Percentiles rank a stretch among this genome's conserved stretches.
These are phyloP conservation scores for Pipistrellus kuhlii DNA, from an alignment of 2,797 vertebrate species.

Conservation along the genomic window DNA sequence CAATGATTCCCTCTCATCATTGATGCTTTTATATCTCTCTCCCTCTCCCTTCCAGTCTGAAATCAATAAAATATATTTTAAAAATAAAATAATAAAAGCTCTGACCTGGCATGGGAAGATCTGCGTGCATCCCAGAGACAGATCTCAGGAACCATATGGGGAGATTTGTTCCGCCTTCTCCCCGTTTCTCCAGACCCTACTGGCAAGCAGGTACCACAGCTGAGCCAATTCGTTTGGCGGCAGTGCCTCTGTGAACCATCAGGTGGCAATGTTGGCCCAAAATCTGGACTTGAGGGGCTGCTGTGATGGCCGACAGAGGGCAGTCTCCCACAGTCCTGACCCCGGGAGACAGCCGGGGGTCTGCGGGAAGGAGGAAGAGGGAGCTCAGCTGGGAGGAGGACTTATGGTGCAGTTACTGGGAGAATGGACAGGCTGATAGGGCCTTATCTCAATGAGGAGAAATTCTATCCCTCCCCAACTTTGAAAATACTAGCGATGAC, in stretches of 20 bases:
- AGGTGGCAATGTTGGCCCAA: slow-evolving; percentile 51
- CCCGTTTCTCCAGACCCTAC: not conserved
- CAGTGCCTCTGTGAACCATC: slow-evolving; percentile 32
- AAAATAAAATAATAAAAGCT: not conserved
- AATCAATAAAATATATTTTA: no score
- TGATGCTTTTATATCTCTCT: no score
- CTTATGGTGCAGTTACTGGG: not conserved
- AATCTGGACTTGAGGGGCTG: not conserved
- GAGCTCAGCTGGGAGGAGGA: not conserved
- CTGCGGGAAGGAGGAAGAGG: not conserved
- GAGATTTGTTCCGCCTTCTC: slow-evolving; percentile 4
- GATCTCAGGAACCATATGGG: not conserved
- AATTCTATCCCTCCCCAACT: not conserved
- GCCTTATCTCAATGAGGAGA: not conserved
- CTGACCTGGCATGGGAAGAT: not conserved
- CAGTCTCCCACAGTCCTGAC: slow-evolving; percentile 7
- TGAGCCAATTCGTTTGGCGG: not conserved
- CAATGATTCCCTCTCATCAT: no score
- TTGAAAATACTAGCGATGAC: slow-evolving; percentile 40
- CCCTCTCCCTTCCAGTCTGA: no score
- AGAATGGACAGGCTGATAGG: not conserved
- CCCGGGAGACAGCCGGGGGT: no score
- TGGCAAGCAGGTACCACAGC: not conserved
- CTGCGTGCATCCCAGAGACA: not conserved
- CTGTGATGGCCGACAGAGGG: slow-evolving; percentile 55